Evolutionary conservation across 1,140 invertebrate species (phyloP).

Genomic region (Periplaneta americana): DNA sequence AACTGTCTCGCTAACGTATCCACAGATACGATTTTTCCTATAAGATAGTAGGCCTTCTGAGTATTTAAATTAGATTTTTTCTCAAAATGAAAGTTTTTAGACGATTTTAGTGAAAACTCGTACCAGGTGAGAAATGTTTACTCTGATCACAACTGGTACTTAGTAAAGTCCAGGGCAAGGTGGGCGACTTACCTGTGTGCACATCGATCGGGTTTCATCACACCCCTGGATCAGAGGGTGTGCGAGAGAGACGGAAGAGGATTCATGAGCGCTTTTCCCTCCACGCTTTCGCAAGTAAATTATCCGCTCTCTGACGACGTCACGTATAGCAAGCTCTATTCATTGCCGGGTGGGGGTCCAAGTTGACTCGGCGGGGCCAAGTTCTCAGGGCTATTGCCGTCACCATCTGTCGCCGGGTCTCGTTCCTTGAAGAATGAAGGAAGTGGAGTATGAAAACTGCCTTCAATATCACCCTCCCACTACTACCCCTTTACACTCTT

Average conservation of each 20-base stretch:
- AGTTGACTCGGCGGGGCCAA: not conserved
- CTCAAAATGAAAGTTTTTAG: too few species aligned
- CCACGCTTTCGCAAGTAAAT: not conserved
- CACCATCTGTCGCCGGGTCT: not conserved
- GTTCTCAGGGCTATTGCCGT: not conserved
- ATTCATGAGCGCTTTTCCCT: not conserved
- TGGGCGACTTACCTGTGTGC: too few species aligned
- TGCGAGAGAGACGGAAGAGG: not conserved
- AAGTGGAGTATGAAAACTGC: not conserved
- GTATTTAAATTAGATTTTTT: too few species aligned
- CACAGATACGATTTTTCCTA: too few species aligned
- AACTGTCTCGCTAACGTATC: too few species aligned
- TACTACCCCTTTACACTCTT: not conserved
- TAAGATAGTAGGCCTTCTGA: too few species aligned
- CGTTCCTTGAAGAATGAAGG: not conserved
- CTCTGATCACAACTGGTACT: too few species aligned
- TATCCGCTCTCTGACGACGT: not conserved
- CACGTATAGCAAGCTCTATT: not conserved
- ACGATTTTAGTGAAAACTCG: too few species aligned
- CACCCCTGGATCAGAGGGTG: not conserved
- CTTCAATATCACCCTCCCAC: not conserved
- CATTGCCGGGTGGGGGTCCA: not conserved
- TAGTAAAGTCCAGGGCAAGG: too few species aligned
- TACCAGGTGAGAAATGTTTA: too few species aligned
- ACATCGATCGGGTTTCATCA: not conserved